These are phyloP conservation scores for Oncorhynchus masou DNA, from an alignment of 2,113 vertebrate genomes.

Conservation along the genomic window DNA sequence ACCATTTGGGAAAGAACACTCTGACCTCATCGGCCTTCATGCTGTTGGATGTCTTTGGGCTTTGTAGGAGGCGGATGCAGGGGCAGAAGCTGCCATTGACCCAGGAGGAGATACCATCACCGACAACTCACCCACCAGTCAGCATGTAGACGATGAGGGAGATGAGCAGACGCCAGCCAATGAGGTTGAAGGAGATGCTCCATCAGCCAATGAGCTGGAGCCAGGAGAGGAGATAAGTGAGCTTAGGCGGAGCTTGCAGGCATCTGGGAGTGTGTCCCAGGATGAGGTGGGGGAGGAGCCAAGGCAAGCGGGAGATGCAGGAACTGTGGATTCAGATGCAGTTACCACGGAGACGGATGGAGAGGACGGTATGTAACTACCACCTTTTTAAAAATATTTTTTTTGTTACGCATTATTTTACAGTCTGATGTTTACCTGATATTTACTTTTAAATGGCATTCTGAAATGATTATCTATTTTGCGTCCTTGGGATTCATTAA, in stretches of 20 bases:
- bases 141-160: conserved; percentile 64
- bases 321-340: conserved; percentile 73
- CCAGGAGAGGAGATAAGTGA: conserved; percentile 73
- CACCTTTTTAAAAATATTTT: no score
- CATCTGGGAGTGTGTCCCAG: conserved; percentile 68
- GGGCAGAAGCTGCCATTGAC: conserved; percentile 67
- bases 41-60: not conserved
- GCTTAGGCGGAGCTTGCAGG: conserved; percentile 82
- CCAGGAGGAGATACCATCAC: conserved; percentile 61
- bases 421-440: not conserved
- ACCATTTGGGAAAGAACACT: no score
- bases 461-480: no score
- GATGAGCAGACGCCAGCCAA: conserved; percentile 59
- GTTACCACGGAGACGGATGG: conserved; percentile 79
- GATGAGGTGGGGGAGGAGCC: conserved; percentile 63
- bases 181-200: conserved; percentile 65
- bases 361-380: conserved; percentile 63
- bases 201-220: conserved; percentile 51
- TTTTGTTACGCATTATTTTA: not conserved
- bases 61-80: conserved; percentile 66
- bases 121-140: conserved; percentile 37
- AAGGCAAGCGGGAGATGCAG: conserved; percentile 49
- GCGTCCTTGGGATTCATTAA: no score
- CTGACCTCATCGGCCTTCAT: not conserved
- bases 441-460: not conserved